Conservation (phyloP, 2,113 vertebrate species). For the Psammodynastes pulverulentus region DNA sequence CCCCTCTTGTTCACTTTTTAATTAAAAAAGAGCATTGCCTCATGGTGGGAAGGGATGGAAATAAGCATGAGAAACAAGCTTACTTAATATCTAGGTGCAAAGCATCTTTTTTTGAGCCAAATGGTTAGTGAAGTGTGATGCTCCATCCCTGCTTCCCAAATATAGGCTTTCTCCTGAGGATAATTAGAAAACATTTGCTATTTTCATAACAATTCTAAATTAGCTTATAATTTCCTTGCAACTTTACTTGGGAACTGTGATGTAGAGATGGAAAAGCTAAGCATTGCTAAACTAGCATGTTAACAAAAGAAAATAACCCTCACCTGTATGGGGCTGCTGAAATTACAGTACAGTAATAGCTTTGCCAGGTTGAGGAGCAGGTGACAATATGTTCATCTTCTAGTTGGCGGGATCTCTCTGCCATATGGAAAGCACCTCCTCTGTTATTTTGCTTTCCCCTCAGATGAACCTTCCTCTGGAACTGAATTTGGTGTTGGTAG, state of each 20-base stretch:
- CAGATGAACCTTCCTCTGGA: not conserved
- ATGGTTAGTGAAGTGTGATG: not conserved
- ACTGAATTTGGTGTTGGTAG: not conserved
- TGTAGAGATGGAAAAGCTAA: not conserved
- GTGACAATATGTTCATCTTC: not conserved
- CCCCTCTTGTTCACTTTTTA: not conserved
- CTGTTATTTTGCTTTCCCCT: not conserved
- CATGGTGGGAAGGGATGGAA: fast-evolving
- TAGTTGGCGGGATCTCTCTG: not conserved
- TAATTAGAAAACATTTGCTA: not conserved
- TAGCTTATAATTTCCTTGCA: not conserved
- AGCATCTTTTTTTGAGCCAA: not conserved
- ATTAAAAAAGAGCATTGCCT: not conserved
- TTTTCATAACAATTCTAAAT: not conserved
- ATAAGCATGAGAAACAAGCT: not conserved
- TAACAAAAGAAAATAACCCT: not conserved
- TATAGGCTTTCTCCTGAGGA: not conserved
- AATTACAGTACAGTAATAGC: not conserved
- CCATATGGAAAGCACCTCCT: not conserved
- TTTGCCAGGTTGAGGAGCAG: not conserved
- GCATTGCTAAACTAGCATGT: not conserved
- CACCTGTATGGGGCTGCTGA: too few relatives aligned
- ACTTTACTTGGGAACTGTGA: not conserved
- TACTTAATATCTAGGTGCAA: not conserved
- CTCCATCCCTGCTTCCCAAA: too few relatives aligned